Conservation (phyloP, 2,113 vertebrate genomes). For the Myotis davidii region DNA sequence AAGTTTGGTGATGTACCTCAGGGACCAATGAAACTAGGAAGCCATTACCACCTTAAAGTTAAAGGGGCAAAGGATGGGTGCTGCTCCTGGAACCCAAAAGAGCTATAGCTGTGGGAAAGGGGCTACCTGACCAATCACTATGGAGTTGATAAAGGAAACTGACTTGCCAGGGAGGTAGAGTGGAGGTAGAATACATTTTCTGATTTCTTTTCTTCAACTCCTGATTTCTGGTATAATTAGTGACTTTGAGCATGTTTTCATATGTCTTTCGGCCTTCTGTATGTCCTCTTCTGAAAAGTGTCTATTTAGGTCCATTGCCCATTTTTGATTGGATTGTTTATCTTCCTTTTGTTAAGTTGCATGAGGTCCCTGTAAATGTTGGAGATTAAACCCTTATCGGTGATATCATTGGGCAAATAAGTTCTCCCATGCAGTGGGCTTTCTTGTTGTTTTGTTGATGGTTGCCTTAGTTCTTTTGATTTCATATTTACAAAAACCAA, state of each 20-base stretch:
- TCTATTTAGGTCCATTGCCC: too few species aligned
- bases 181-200: neutral
- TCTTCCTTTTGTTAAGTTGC: too few species aligned
- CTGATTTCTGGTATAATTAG: neutral
- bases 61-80: neutral
- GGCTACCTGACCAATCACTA: neutral
- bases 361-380: too few species aligned
- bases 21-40: neutral
- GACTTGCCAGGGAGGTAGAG: neutral
- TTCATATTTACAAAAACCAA: conserved; percentile 53
- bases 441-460: too few species aligned
- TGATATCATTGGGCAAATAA: too few species aligned
- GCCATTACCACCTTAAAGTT: neutral
- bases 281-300: too few species aligned
- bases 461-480: neutral
- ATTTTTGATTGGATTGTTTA: too few species aligned
- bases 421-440: too few species aligned
- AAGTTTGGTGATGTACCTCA: neutral
- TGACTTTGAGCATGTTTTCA: too few species aligned
- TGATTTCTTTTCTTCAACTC: neutral
- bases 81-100: neutral
- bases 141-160: neutral
- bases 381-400: too few species aligned
- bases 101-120: neutral
- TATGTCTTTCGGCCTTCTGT: too few species aligned